Evolutionary conservation across 2,797 vertebrate genomes (phyloP), one percentile per base, ranked within the genome.

Genomic region (Tragelaphus eurycerus): DNA sequence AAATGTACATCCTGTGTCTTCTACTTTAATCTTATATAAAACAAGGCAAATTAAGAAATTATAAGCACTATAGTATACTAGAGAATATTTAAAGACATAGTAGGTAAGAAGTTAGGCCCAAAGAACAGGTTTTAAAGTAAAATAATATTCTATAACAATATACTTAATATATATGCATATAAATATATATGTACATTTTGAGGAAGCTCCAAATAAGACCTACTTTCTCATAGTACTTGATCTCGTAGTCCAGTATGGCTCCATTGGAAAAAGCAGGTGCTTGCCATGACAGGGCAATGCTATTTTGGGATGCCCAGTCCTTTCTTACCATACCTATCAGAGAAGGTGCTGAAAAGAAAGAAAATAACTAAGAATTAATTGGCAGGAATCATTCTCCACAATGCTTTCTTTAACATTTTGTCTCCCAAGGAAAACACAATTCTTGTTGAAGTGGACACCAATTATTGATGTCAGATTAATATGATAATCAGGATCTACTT

Each of bases 171-270:
- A 92, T 85, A 59, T 57, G 1, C 5, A 38, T 4, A 71, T 74
- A 84, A n/a, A 54, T 52, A 67, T 81, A 81, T 82, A 87, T 50
- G 34, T 29, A 60, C 29, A 64, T 55, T 95, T 84, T 92, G 48
- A 95, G 96, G 96, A 98, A 98, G 82, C 96, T 98, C 90, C 94
- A 97, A 98, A 96, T 91, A 97, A 98, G 98, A 99, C 99, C 98
- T 99, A 99, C 99, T 99, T 99, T 99, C 98, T 99, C 99, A 98
- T 99, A 99, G 98, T 99, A 99, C 99, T 99, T 99, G 99, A 99
- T 99, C 99, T 99, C 99, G 96, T 99, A 99, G 99, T 99, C 99
- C 97, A 99, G 98, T 99, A 99, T 98, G 97, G 98, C 98, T 98
- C 99, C 99, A 64, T 98, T 96, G 96, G 99, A 98, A 98, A 99